Conservation (phyloP, 2,797 vertebrate species). For the Cyprinella venusta region DNA sequence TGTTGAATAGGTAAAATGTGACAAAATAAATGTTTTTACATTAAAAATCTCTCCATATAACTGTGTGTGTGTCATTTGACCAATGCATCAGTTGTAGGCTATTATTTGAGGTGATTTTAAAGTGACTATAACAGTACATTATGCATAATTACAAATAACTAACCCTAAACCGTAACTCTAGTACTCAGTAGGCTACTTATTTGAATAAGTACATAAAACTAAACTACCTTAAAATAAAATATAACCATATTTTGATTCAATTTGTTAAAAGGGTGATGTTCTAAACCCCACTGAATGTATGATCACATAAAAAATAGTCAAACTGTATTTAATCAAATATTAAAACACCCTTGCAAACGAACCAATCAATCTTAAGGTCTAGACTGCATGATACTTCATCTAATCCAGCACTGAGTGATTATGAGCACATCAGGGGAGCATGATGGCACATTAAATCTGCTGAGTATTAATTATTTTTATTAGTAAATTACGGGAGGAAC, state of each 20-base stretch:
- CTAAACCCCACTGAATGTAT: not conserved
- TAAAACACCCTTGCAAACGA: not conserved
- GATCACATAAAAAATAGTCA: not conserved
- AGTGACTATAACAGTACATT: not conserved
- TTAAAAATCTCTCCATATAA: constrained; percentile 61
- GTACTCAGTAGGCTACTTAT: no score
- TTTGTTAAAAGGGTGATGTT: not conserved
- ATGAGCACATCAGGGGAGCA: not conserved
- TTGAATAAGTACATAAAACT: no score
- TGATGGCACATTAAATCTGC: not conserved
- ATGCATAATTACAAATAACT: not conserved
- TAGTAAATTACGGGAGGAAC: not conserved
- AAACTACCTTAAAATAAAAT: not conserved
- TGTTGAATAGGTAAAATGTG: constrained; percentile 89
- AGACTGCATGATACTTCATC: not conserved
- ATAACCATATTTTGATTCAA: not conserved
- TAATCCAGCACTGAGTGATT: not conserved
- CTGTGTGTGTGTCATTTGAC: not conserved
- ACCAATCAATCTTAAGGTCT: not conserved
- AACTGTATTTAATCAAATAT: not conserved
- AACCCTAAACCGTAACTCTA: no score
- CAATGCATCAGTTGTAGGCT: not conserved
- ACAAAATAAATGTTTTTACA: constrained; percentile 91
- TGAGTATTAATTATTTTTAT: not conserved
- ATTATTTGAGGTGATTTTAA: not conserved